Percentiles rank a stretch among this genome's conserved stretches.
These are phyloP conservation scores for Oreochromis grahami DNA, from an alignment of 2,797 vertebrate species.

Conservation along the genomic window DNA sequence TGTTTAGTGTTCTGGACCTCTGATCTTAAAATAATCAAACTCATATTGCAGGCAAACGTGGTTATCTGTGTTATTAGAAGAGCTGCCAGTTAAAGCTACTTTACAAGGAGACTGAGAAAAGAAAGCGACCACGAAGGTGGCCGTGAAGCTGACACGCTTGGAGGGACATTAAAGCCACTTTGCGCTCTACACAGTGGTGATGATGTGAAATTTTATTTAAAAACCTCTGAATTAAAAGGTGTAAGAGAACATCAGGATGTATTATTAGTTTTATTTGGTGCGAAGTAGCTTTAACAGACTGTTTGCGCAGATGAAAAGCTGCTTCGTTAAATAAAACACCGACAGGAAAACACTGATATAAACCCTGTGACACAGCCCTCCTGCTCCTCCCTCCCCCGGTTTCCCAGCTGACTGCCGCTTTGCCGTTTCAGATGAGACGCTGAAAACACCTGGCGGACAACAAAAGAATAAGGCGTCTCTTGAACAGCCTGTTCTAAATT, in stretches of 20 bases:
- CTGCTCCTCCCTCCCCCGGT: neutral
- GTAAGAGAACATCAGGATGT: neutral
- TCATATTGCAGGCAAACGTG: neutral
- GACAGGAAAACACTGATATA: constrained; percentile 6
- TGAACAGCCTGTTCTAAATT: constrained; percentile 50
- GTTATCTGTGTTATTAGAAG: neutral
- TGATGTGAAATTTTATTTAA: neutral
- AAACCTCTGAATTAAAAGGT: neutral
- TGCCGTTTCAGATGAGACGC: constrained; percentile 13
- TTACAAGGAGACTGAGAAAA: neutral
- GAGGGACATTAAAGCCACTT: neutral
- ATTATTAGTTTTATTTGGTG: neutral
- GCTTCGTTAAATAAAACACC: constrained; percentile 9
- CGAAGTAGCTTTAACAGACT: neutral
- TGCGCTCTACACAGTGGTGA: neutral
- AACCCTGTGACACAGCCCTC: neutral
- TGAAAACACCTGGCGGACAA: constrained; percentile 45
- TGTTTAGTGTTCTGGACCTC: neutral
- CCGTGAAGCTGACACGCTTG: neutral
- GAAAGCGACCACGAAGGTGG: neutral
- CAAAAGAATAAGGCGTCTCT: constrained; percentile 43
- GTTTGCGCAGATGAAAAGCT: constrained; percentile 1
- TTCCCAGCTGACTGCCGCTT: constrained; percentile 42
- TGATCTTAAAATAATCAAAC: neutral
- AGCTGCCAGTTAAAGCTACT: neutral